Evolutionary conservation across 2,113 vertebrate genomes (phyloP), one percentile per base, ranked within the genome.

Genomic region (Gallinago undulata): DNA sequence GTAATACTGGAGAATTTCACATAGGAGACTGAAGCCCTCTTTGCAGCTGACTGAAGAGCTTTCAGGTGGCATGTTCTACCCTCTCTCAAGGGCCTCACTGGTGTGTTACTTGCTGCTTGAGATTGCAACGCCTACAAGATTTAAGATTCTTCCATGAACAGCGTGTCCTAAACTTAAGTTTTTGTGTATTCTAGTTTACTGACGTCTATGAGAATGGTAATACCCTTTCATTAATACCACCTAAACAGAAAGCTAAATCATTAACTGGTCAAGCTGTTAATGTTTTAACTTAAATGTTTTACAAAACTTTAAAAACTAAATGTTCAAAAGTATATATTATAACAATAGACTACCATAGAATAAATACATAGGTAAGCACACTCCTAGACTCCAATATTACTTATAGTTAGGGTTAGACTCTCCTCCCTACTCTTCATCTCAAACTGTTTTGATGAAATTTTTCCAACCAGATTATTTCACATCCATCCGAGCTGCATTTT

Each of bases 321-420:
- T 77, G 75, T 84, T 96, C 72, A 64, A 96, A 97, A 94, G 93
- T 93, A 94, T 92, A 78, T 70, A 92, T 93, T 91, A 84, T 80
- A 97, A 97, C 82, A 96, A 90, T 90, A 97, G 96, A 96, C 23
- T 91, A 94, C 92, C 93, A 89, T 66, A 88, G 87, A 97, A 93
- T 95, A 95, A 96, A 95, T 92, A 97, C 93, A 93, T 59, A 94
- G 96, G 78, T 81, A 93, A 97, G 66, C 51, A 87, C 63, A 62
- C 83, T 84, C 69, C 72, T 82, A 24, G 10, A 91, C 74, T 91
- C 75, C 72, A 43, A 0, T 30, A 53, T 35, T 41, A 66, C 23
- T 63, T 51, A 67, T 41, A 66, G 14, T 41, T 41, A 87, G 62
- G 56, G 50, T 82, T 41, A 83, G 21, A 80, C 39, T 77, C 31